These are phyloP conservation scores for Microplitis demolitor DNA, from an alignment of 1,140 invertebrate genomes.

Conservation along the genomic window DNA sequence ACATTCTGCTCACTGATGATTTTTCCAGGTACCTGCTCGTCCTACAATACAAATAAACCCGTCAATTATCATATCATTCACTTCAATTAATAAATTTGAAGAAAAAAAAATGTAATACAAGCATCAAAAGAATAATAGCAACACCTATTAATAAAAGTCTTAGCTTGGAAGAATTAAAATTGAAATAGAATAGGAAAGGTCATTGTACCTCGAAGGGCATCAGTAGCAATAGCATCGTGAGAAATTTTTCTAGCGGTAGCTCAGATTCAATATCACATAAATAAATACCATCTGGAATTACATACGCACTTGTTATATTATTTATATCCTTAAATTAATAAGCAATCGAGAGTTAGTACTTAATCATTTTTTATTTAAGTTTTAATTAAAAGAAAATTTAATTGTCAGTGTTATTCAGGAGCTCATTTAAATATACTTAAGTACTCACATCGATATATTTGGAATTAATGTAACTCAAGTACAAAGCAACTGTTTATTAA, in stretches of 20 bases:
- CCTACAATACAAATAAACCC: conserved; percentile 66
- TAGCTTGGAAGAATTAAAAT: background rate
- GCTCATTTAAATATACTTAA: too few relatives aligned
- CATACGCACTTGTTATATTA: too few relatives aligned
- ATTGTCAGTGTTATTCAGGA: too few relatives aligned
- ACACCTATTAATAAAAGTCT: background rate
- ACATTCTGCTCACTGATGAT: conserved; percentile 86
- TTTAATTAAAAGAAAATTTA: too few relatives aligned
- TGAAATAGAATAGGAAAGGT: conserved; percentile 34
- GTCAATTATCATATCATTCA: too few relatives aligned
- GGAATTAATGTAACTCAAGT: too few relatives aligned
- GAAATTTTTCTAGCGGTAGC: conserved; percentile 39
- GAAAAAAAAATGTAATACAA: background rate
- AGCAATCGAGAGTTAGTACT: background rate
- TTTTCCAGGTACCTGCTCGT: conserved; percentile 90
- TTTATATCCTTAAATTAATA: too few relatives aligned
- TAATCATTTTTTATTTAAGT: background rate
- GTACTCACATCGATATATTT: too few relatives aligned
- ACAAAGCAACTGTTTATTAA: too few relatives aligned
- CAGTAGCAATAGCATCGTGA: conserved; percentile 44
- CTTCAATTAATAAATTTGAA: background rate
- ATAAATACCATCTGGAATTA: too few relatives aligned
- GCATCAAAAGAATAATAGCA: background rate
- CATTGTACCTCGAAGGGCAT: conserved; percentile 40
- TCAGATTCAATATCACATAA: conserved; percentile 10